Evolutionary conservation across 2,797 vertebrate species (phyloP), one percentile per base, ranked within the genome.

Genomic region (Coreius guichenoti): DNA sequence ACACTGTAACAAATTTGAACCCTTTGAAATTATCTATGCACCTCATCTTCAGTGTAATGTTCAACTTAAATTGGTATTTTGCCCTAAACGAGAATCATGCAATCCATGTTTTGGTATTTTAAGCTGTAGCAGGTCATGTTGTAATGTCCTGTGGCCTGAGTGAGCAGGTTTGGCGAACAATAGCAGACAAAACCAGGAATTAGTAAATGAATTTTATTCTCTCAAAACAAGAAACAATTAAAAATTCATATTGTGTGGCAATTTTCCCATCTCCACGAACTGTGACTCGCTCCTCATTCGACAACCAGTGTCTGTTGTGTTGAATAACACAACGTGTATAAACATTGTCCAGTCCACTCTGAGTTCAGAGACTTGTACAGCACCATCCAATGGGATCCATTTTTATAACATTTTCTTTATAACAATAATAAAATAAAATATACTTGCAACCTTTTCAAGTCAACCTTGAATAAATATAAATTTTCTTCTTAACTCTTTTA

Each of bases 311-410:
- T 88, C 91, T 92, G 92, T 93, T 95, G 92, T 94, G 94, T 87
- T 94, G 91, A 95, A 93, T 91, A 93, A 93, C 94, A 94, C 91
- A 93, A 92, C 91, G 92, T 93, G 95, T 93, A 91, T 92, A 86
- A 87, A 90, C 81, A 92, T 89, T 90, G 67, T 83, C 65, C 58
- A 80, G 68, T 68, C 68, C 76, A 80, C 68, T 81, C 45, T 4
- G 14, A 82, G 81, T 81, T 82, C 75, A 67, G 56, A 88, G 81
- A 86, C 75, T 56, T 47, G 23, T 72, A 81, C 84, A 82, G 82
- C 82, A 84, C 89, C 36, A 31, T 81, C 76, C 79, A 68, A 74
- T 81, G 76, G 82, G 80, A 63, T 76, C 14, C 8, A 8, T 61
- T 74, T 87, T 85, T 70, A 84, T 61, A 31, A 45, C 85, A 80